Base-by-base conservation (phyloP, 2,888 invertebrate species). In the Xanthostigma xanthostigma region DNA sequence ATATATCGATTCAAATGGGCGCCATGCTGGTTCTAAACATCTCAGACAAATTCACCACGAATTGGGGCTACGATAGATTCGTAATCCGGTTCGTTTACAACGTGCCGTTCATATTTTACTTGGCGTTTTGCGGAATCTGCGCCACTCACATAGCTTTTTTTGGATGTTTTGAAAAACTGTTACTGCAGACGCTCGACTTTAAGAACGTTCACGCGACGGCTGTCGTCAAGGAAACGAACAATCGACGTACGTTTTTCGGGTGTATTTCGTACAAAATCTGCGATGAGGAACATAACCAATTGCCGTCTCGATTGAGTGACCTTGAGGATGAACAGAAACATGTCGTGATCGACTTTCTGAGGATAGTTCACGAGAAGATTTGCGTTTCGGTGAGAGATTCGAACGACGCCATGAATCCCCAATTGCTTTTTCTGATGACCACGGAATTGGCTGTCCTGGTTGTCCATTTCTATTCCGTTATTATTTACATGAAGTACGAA, bases 381-480 rank as follows among this genome's bases (percentile, higher is more conserved):
- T 61, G 64, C 53, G 49, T 60, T 36, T 55, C 60, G 3, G 62
- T 64, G 44, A 60, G 62, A 27, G 57, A 58, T 27, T 56, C 63
- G 35, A 66, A 67, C 48, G 54, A 57, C 10, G 60, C 62, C 45
- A 50, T 64, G 52, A 64, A 66, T 58, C 65, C 65, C 3, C 63
- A 64, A 51, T 57, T 67, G 47, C 46, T 67, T 10, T 51, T 59
- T 10, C 62, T 64, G 49, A 62, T 62, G 0, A 54, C 62, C 4
- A 55, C 64, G 11, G 67, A 67, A 53, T 54, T 67, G 44, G 57
- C 60, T 1, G 61, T 64, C 8, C 49, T 67, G 34, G 62, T 67
- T 41, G 56, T 67, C 2, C 59, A 63, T 49, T 64, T 64, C 62
- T 67, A 66, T 50, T 64, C 65, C 3, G 65, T 66, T 8, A 60